Percentiles rank a stretch among this genome's conserved stretches.
phyloP scores from a whole-genome alignment of 1,140 invertebrate genomes.

The Drosophila navojoa region DNA sequence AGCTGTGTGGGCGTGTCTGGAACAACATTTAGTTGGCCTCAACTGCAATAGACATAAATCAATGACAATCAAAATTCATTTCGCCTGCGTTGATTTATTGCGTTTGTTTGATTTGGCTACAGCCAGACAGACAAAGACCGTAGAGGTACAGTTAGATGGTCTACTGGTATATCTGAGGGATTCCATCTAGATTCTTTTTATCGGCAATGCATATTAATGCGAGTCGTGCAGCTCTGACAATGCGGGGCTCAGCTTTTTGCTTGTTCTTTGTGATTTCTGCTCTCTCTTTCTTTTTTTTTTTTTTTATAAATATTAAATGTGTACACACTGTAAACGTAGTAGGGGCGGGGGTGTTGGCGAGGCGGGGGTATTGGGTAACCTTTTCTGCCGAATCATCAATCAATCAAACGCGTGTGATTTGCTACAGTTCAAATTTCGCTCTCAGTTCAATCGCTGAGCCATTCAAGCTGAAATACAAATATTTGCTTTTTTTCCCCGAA shows the following conservation, averaged over 20 bases:
- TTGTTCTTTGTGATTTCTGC: constrained; percentile 29
- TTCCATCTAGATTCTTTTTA: constrained; percentile 45
- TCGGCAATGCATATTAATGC: constrained; percentile 78
- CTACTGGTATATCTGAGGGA: not conserved
- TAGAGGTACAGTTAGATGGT: constrained; percentile 4
- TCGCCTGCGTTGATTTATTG: constrained; percentile 77
- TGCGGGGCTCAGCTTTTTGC: constrained; percentile 16
- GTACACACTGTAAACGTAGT: constrained; percentile 5
- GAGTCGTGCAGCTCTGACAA: constrained; percentile 40
- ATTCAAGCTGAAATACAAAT: constrained; percentile 79
- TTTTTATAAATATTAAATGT: constrained; percentile 62
- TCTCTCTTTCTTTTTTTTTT: constrained; percentile 13
- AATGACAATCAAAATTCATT: constrained; percentile 82
- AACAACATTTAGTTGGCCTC: constrained; percentile 22
- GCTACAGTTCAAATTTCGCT: constrained; percentile 81
- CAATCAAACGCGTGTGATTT: constrained; percentile 80
- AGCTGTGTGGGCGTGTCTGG: constrained; percentile 43
- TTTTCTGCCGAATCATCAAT: constrained; percentile 77
- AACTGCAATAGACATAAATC: constrained; percentile 74
- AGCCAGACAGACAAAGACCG: constrained; percentile 5
- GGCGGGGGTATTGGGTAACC: constrained; percentile 20
- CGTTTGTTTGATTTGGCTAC: constrained; percentile 73
- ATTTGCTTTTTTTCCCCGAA: constrained; percentile 75
- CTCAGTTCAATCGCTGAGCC: constrained; percentile 77
- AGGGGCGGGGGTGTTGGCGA: not conserved